Evolutionary conservation across 2,888 invertebrate genomes (phyloP).

Genomic region (Scaptomyza parva): DNA sequence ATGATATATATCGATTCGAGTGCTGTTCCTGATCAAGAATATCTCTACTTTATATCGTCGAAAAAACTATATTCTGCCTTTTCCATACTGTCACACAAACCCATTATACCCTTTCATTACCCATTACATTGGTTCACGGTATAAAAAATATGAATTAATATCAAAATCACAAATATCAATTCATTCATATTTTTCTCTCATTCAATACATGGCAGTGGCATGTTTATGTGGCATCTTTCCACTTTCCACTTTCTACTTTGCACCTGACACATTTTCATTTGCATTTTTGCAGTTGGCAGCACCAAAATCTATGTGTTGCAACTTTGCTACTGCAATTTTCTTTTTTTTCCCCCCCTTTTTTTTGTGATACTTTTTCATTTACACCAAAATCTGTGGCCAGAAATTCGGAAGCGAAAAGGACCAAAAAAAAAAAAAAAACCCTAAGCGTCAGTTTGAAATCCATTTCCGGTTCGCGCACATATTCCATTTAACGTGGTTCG

Average conservation of each 20-base stretch:
- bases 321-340: not conserved
- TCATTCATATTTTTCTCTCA: too few relatives aligned
- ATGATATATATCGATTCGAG: too few relatives aligned
- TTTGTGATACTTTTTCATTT: not conserved
- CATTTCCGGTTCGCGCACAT: slow-evolving; percentile 69
- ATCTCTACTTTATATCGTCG: too few relatives aligned
- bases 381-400: slow-evolving; percentile 67
- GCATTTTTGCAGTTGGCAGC: slow-evolving; percentile 17
- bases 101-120: too few relatives aligned
- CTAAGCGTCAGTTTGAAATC: slow-evolving; percentile 61
- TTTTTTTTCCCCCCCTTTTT: not conserved
- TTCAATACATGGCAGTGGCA: not conserved
- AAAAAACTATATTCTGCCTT: too few relatives aligned
- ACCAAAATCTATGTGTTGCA: not conserved
- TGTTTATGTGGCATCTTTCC: slow-evolving; percentile 5
- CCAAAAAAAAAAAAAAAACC: slow-evolving; percentile 12
- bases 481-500: slow-evolving; percentile 42
- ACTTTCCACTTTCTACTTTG: not conserved
- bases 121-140: too few relatives aligned
- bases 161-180: too few relatives aligned
- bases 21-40: too few relatives aligned
- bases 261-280: slow-evolving; percentile 25
- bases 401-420: not conserved
- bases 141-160: not conserved
- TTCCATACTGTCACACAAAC: too few relatives aligned